Conservation (phyloP, 2,797 vertebrate genomes). For the Micrastur ruficollis region DNA sequence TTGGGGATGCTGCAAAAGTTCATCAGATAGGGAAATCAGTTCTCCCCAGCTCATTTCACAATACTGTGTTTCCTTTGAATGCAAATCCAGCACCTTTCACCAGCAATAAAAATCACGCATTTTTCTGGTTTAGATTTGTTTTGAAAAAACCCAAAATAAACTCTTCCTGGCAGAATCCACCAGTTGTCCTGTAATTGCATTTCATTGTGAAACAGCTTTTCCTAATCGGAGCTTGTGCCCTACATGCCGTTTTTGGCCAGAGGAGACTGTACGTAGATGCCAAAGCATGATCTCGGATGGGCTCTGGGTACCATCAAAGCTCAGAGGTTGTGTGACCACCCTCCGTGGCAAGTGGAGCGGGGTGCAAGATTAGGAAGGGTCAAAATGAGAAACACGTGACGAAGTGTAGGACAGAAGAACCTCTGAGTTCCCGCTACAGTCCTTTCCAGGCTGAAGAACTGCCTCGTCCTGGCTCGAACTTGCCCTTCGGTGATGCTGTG, state of each 20-base stretch:
- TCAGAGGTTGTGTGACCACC: background rate
- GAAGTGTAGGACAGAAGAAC: background rate
- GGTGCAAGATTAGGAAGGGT: background rate
- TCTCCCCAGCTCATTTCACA: slow-evolving; percentile 7
- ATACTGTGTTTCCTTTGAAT: background rate
- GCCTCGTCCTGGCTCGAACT: background rate
- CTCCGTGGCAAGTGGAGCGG: background rate
- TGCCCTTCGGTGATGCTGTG: background rate
- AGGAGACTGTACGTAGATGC: fast-evolving
- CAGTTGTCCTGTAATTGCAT: background rate
- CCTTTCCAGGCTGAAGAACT: background rate
- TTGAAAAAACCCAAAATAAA: background rate
- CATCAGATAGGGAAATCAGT: background rate
- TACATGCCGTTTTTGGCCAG: background rate
- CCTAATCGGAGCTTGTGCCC: slow-evolving; percentile 13
- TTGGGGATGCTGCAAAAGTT: background rate
- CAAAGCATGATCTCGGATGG: background rate
- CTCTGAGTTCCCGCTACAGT: fast-evolving
- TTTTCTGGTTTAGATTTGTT: slow-evolving; percentile 21
- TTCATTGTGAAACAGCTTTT: slow-evolving; percentile 51
- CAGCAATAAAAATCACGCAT: slow-evolving; percentile 41
- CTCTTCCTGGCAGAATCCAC: background rate
- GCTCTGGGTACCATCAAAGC: background rate
- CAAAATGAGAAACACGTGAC: background rate
- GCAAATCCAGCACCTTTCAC: slow-evolving; percentile 39